Conservation (phyloP, 2,113 vertebrate genomes). For the Malurus melanocephalus region DNA sequence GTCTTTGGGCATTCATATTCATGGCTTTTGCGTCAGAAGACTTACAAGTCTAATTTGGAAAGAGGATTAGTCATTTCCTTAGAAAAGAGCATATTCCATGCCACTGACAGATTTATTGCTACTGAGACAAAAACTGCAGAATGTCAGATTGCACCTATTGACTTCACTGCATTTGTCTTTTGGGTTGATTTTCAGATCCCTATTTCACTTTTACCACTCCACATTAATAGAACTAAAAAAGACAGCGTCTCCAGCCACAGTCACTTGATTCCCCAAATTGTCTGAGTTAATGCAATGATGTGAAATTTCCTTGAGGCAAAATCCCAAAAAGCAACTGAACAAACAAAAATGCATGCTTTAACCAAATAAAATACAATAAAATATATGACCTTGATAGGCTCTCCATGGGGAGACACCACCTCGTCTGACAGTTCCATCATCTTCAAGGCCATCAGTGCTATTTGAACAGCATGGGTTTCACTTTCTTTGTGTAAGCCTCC, state of each 20-base stretch:
- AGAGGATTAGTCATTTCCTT: not conserved
- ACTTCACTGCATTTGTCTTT: not conserved
- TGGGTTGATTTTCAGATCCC: not conserved
- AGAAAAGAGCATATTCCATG: not conserved
- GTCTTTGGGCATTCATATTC: not conserved
- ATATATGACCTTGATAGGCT: slow-evolving; percentile 87
- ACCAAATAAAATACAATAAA: not conserved
- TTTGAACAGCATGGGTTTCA: slow-evolving; percentile 89
- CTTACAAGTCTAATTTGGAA: not conserved
- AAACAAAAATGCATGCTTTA: not conserved
- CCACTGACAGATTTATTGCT: not conserved
- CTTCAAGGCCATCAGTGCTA: slow-evolving; percentile 93
- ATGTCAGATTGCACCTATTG: not conserved
- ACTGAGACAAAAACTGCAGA: not conserved
- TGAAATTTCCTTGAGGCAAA: not conserved
- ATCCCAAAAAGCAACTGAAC: not conserved
- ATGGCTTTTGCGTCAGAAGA: not conserved
- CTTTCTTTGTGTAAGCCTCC: slow-evolving; percentile 94
- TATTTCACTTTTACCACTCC: not conserved
- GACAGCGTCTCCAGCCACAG: not conserved
- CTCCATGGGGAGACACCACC: slow-evolving; percentile 92
- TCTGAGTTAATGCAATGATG: not conserved
- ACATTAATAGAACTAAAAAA: not conserved
- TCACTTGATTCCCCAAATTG: not conserved
- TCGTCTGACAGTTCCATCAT: slow-evolving; percentile 97